Evolutionary conservation across 2,888 invertebrate genomes (phyloP).

Genomic region (Perizoma flavofasciatum): DNA sequence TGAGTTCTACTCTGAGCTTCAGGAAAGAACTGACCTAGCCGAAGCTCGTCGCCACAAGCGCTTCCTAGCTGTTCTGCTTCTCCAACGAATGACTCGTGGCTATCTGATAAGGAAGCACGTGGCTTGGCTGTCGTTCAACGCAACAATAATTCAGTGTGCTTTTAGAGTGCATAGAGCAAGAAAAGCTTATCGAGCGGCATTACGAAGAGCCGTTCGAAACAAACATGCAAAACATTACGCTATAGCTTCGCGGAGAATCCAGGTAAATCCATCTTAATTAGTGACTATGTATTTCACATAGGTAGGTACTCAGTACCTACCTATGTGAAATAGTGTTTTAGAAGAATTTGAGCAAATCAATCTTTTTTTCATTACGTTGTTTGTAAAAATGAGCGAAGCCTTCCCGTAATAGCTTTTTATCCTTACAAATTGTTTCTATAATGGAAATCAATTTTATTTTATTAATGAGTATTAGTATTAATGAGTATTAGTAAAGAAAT

Average conservation of each 20-base stretch:
- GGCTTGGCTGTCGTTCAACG: conserved; percentile 65
- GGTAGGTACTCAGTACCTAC: no score
- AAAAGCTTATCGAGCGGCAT: conserved; percentile 57
- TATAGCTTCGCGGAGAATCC: conserved; percentile 62
- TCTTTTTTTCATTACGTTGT: no score
- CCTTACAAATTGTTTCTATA: no score
- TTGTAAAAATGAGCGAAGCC: no score
- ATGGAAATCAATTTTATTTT: no score
- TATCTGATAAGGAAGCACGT: conserved; percentile 68
- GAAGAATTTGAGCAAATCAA: no score
- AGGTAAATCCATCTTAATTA: conserved; percentile 51
- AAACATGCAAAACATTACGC: conserved; percentile 67
- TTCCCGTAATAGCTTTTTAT: no score
- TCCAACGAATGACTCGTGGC: conserved; percentile 66
- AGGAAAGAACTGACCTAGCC: conserved; percentile 56
- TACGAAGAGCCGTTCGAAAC: conserved; percentile 62
- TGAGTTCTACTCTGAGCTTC: conserved; percentile 61
- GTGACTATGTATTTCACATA: no score
- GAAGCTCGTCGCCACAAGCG: conserved; percentile 54
- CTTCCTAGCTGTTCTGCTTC: conserved; percentile 60
- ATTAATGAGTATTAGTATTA: no score
- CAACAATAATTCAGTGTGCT: conserved; percentile 69
- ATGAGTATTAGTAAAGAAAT: not conserved
- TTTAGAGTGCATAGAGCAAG: conserved; percentile 64
- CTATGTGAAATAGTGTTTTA: no score